Base-by-base conservation (phyloP, 2,113 vertebrate genomes). In the Rhea pennata region DNA sequence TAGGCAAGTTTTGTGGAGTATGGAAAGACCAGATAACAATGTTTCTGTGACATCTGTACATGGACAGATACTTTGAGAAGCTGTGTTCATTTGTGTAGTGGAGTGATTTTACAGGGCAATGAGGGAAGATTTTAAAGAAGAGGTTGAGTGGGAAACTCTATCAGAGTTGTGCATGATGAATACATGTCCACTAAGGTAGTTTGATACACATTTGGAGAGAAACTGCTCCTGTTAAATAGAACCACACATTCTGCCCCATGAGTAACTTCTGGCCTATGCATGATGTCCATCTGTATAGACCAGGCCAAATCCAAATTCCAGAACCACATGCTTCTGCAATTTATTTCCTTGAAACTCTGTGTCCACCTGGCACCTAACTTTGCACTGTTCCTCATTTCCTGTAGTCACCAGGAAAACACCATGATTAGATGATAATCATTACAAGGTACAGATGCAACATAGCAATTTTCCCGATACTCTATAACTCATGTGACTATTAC, bases 391-490 rank as follows among this genome's bases (percentile, higher is more conserved):
- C 74, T 12, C 42, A 6, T 24, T 93, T 95, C 94, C 92, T 92
- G 93, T 53, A 24, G 85, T 70, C 44, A 65, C 84, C 70, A 39
- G n/a, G 88, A 39, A 61, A 58, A 56, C 42, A 26, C 33, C 29
- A 27, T 3, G 58, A 84, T 95, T 88, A 94, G 91, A 90, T 96
- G 91, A 90, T 96, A 93, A 96, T 88, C 53, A 20, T 65, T 29
- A 50, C 72, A 7, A 50, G 31, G 48, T 1, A 6, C 19, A n/a
- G 74, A 27, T 59, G 91, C 78, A 77, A 83, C 54, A 17, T 12
- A 65, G 72, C 61, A 94, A 94, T 92, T 87, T 90, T 79, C 54
- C 91, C 69, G 94, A 50, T 58, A 40, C 53, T 24, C 51, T 6
- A 8, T 10, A 50, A 36, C 90, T 92, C 92, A 36, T 44, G 70